These are phyloP conservation scores for Grallaria varia DNA, from an alignment of 2,113 vertebrate species.

Conservation along the genomic window DNA sequence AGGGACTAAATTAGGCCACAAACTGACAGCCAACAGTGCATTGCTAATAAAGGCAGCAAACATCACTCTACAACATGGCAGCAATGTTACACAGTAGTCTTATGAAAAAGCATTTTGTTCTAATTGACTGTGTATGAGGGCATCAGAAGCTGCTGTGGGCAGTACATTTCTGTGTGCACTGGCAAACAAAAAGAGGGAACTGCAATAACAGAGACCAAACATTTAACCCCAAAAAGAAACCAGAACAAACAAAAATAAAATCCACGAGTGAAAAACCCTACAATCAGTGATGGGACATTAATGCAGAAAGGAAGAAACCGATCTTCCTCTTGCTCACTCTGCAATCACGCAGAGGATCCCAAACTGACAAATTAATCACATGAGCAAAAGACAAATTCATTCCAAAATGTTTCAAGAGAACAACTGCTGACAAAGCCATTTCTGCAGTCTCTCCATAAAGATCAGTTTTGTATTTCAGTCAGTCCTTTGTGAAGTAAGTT, in stretches of 20 bases:
- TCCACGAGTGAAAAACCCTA: not conserved
- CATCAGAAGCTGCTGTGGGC: not conserved
- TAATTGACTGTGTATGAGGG: not conserved
- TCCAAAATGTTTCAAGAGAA: not conserved
- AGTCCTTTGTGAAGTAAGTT: not conserved
- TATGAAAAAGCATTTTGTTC: not conserved
- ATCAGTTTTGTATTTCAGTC: not conserved
- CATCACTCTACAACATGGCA: not conserved
- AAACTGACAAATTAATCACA: not conserved
- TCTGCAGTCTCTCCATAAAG: not conserved
- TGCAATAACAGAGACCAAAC: not conserved
- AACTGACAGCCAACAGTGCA: not conserved
- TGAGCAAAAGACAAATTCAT: not conserved
- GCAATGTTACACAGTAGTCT: not conserved
- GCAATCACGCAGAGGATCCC: not conserved
- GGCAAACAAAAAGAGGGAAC: not conserved
- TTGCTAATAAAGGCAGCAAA: not conserved
- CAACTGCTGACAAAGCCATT: not conserved
- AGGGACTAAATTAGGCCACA: not conserved
- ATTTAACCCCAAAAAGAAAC: not conserved
- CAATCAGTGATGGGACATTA: not conserved
- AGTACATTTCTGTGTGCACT: not conserved
- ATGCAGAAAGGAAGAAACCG: not conserved
- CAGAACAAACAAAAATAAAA: not conserved
- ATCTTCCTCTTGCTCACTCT: not conserved